Percentiles rank a stretch among this genome's conserved stretches.
Conservation (phyloP, 2,113 vertebrate species). For the Phainopepla nitens region DNA sequence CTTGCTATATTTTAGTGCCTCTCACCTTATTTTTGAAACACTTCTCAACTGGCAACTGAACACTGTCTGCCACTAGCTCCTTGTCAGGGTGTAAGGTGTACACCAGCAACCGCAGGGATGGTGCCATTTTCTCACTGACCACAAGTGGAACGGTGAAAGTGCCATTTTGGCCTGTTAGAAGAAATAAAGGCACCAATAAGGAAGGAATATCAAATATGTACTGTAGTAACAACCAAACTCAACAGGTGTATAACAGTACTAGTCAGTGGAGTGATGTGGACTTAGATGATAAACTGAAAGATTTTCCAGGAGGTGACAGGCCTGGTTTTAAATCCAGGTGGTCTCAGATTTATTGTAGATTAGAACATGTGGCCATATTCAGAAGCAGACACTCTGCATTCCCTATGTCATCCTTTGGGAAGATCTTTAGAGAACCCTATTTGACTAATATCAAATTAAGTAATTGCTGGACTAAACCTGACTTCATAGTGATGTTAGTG, state of each 20-base stretch:
- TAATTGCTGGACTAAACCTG: background rate
- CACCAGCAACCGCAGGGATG: conserved; percentile 69
- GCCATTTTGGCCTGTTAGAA: conserved; percentile 56
- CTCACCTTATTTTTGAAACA: conserved; percentile 81
- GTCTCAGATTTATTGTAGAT: background rate
- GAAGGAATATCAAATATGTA: background rate
- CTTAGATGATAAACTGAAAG: background rate
- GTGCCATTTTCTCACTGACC: conserved; percentile 66
- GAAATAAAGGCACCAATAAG: background rate
- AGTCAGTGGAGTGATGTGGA: background rate
- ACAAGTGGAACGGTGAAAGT: conserved; percentile 67
- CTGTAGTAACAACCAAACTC: background rate
- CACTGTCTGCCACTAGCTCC: conserved; percentile 70
- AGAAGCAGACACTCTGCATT: background rate
- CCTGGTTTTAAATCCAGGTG: background rate
- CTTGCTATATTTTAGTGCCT: background rate
- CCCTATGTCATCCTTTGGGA: background rate
- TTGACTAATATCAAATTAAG: background rate
- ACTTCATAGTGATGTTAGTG: background rate
- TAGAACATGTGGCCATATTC: background rate
- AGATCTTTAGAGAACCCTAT: background rate
- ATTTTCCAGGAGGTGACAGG: background rate
- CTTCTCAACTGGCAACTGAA: conserved; percentile 69
- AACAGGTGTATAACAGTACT: background rate
- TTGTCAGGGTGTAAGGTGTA: conserved; percentile 77